A percentile compares a stretch with the other conserved stretches of the same genome.
These are phyloP conservation scores for Chymomyza caudatula DNA, from an alignment of 2,888 invertebrate genomes.

Conservation along the genomic window DNA sequence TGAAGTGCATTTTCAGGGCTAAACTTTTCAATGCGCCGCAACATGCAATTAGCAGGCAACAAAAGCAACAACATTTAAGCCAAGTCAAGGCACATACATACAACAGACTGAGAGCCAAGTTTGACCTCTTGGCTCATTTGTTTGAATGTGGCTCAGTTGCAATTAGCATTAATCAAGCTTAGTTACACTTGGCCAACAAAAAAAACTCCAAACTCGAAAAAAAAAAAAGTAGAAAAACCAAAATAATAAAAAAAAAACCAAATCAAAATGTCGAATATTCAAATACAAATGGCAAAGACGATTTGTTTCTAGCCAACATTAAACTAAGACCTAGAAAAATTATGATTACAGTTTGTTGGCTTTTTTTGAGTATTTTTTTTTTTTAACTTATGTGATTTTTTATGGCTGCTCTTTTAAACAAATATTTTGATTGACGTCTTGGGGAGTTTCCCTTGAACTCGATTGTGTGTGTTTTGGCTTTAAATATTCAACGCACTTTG, in stretches of 20 bases:
- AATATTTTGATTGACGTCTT: constrained; percentile 45
- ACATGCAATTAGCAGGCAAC: constrained; percentile 27
- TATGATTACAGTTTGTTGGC: not conserved
- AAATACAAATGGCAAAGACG: not conserved
- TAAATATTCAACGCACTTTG: not conserved
- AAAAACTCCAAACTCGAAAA: too few species aligned
- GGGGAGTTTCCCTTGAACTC: constrained; percentile 60
- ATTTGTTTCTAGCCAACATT: not conserved
- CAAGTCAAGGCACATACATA: not conserved
- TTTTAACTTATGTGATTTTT: not conserved
- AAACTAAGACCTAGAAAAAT: not conserved
- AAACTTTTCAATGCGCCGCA: constrained; percentile 16
- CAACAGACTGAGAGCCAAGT: not conserved
- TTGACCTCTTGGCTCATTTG: not conserved
- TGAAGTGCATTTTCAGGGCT: constrained; percentile 24
- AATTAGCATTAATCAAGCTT: constrained; percentile 71
- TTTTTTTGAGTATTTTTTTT: not conserved
- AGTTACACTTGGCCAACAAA: constrained; percentile 33
- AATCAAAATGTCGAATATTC: not conserved
- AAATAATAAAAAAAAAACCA: not conserved
- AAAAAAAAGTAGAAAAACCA: not conserved
- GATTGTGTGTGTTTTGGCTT: constrained; percentile 35
- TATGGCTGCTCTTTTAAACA: not conserved
- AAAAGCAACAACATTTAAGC: not conserved
- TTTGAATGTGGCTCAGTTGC: constrained; percentile 13